Evolutionary conservation across 2,797 vertebrate species (phyloP).

Genomic region (Muraenolepis orangiensis): DNA sequence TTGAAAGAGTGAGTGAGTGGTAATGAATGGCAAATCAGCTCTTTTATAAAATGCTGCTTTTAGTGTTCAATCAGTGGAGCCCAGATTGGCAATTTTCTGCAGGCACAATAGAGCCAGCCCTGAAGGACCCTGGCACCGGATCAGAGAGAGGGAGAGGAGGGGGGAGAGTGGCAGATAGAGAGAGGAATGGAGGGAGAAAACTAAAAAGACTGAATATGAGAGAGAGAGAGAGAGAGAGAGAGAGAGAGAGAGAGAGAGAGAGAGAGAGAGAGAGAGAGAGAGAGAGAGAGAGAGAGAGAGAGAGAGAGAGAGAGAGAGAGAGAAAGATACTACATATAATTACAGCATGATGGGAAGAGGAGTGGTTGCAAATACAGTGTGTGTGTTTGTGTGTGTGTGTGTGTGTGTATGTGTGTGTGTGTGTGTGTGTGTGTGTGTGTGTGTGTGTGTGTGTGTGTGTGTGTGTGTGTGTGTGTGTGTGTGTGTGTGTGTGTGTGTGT

Average conservation of each 20-base stretch:
- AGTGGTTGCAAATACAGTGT: no score
- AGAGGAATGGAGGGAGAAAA: neutral
- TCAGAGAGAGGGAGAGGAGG: neutral
- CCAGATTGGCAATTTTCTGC: constrained; percentile 73
- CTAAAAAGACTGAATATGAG: no score
- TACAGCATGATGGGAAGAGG: no score
- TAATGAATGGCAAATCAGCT: constrained; percentile 78
- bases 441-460: neutral
- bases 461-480: no score
- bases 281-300: no score
- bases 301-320: neutral
- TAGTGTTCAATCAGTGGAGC: constrained; percentile 64
- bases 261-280: neutral
- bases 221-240: neutral
- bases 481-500: neutral
- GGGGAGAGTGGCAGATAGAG: neutral
- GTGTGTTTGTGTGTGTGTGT: no score
- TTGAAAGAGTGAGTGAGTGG: constrained; percentile 57
- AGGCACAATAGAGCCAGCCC: constrained; percentile 64
- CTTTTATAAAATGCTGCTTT: constrained; percentile 66
- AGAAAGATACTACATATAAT: neutral
- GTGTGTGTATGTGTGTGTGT: neutral
- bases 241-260: neutral
- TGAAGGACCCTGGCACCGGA: constrained; percentile 42
- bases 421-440: no score